Conservation (phyloP, 2,888 invertebrate genomes). For the Aspidiotus rigidus region DNA sequence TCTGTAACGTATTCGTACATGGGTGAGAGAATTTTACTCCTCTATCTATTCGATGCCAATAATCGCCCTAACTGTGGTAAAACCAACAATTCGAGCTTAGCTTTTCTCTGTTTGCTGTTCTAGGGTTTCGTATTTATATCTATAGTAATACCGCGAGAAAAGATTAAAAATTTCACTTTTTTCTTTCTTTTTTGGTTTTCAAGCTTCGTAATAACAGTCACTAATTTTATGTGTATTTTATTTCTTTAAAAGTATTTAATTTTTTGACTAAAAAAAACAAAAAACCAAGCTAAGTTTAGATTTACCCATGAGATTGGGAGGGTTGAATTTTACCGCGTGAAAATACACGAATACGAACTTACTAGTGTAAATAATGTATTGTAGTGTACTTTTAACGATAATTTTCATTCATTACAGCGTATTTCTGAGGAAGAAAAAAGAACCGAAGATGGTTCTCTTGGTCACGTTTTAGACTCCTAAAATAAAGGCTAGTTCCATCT, state of each 20-base stretch:
- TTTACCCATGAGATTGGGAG: constrained; percentile 15
- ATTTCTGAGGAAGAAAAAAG: too few relatives aligned
- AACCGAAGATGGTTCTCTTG: too few relatives aligned
- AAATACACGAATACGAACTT: constrained; percentile 23
- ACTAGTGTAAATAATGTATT: too few relatives aligned
- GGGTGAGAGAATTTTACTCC: constrained; percentile 25
- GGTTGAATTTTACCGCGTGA: constrained; percentile 24
- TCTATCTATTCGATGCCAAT: constrained; percentile 12
- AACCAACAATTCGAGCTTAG: constrained; percentile 19
- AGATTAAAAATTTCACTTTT: background rate
- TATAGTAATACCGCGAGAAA: background rate
- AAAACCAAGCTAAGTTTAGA: background rate
- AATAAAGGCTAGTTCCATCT: too few relatives aligned
- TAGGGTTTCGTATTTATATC: constrained; percentile 8
- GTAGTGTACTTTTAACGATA: too few relatives aligned
- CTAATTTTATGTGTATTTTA: background rate
- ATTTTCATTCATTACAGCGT: too few relatives aligned
- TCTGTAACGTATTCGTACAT: constrained; percentile 27
- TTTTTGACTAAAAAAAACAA: background rate
- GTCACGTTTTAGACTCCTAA: too few relatives aligned
- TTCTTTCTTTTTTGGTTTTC: constrained; percentile 14
- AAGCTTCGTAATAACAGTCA: constrained; percentile 16
- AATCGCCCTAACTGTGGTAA: constrained; percentile 15
- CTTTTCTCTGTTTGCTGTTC: constrained; percentile 25
- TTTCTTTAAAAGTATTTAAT: constrained; percentile 6